Evolutionary conservation across 2,797 vertebrate genomes (phyloP), one percentile per base, ranked within the genome.

Genomic region (Champsocephalus gunnari): DNA sequence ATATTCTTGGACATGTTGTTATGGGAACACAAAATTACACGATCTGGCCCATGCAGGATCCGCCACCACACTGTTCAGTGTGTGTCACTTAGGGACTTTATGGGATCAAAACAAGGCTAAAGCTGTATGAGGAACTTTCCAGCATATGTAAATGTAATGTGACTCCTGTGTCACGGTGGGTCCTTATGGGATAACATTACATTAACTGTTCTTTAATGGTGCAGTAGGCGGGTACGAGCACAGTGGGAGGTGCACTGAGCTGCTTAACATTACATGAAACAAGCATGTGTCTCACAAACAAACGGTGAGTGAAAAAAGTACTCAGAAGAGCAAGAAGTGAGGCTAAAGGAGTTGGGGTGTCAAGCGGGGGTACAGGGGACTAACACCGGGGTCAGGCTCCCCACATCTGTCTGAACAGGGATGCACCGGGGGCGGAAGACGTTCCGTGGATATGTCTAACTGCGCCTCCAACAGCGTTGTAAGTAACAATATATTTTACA

Each of bases 381-480:
- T 81, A n/a, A 19, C 1, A 51, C 3, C 28, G 21, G 44, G 19
- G 2, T 49, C 41, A 64, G 7, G n/a, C 49, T 21, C 54, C 45
- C 11, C 50, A 80, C 86, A 84, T 84, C 88, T 81, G 87, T 32
- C 47, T 57, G 71, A 88, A 90, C 66, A 75, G 89, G 51, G 70
- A 96, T 96, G 96, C 94, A 93, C 83, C 95, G 94, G 95, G 95
- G 96, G 93, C 93, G 92, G 47, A 94, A 89, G 92, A 95, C 94
- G 94, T 92, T 95, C 76, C 82, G 44, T 55, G 54, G 81, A 88
- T 54, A 96, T 86, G 95, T 94, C 95, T 56, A 94, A 93, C 77
- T 89, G 92, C 0, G 86, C 93, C 64, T 83, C 93, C 72, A 87
- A 87, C n/a, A 95, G 94, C 79, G 92, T 93, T 95, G 97, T 98